phyloP scores from a whole-genome alignment of 1,140 invertebrate genomes.

The Heterodera schachtii region DNA sequence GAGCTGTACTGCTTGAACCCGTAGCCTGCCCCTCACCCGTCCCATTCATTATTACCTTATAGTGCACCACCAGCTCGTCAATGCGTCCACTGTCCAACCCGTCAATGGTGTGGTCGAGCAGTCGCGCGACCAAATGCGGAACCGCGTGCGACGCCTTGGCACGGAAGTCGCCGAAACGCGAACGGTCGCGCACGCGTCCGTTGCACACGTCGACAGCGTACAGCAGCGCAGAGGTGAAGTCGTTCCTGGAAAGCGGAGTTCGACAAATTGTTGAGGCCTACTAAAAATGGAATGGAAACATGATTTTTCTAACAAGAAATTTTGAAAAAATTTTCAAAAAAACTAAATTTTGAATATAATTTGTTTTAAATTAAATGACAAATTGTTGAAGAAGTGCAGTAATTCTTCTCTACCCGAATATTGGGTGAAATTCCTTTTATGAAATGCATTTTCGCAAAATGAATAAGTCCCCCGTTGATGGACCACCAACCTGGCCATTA shows the following conservation, averaged over 20 bases:
- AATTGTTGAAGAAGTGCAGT: too few species aligned
- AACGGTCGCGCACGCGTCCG: constrained; percentile 38
- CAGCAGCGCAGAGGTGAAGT: constrained; percentile 48
- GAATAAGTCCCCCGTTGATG: too few species aligned
- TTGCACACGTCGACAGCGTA: constrained; percentile 53
- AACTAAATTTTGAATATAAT: too few species aligned
- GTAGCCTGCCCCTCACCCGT: too few species aligned
- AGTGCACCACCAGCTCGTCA: constrained; percentile 48
- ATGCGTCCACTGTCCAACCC: constrained; percentile 45
- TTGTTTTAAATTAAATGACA: too few species aligned
- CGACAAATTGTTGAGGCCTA: too few species aligned
- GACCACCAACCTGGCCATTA: constrained; percentile 33
- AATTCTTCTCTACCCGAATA: too few species aligned
- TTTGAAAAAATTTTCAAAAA: too few species aligned
- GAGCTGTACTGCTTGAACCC: too few species aligned
- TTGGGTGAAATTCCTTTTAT: too few species aligned
- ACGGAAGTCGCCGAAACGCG: constrained; percentile 6
- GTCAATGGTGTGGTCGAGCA: constrained; percentile 48
- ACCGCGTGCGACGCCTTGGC: constrained; percentile 24
- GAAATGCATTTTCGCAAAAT: too few species aligned
- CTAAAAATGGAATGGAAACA: constrained; percentile 17
- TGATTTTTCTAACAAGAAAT: too few species aligned
- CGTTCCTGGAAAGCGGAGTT: constrained; percentile 44
- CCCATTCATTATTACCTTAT: constrained; percentile 47
- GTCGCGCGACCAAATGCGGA: constrained; percentile 53